A percentile compares a stretch with the other conserved stretches of the same genome.
Conservation (phyloP, 1,140 invertebrate species). For the Sarcophaga bullata region DNA sequence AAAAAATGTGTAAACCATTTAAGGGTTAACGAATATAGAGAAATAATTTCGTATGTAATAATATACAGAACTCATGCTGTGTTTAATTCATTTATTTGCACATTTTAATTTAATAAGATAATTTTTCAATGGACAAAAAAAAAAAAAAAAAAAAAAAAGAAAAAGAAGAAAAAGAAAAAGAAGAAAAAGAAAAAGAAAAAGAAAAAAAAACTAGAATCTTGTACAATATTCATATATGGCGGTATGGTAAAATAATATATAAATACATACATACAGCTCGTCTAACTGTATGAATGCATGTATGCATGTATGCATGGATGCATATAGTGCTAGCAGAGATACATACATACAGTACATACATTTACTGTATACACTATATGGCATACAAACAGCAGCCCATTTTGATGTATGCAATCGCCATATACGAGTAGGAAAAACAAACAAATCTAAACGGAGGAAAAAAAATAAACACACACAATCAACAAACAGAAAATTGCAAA, state of each 20-base stretch:
- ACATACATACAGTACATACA: no score
- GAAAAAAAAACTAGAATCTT: conserved; percentile 17
- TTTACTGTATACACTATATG: no score
- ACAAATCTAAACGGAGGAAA: no score
- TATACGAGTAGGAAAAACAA: no score
- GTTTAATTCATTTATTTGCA: conserved; percentile 33
- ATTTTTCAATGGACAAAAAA: conserved; percentile 30
- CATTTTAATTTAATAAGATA: conserved; percentile 38
- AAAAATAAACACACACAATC: no score
- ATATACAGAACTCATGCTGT: conserved; percentile 27
- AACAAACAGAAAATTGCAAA: background rate
- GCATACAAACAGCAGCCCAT: no score
- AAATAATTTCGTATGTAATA: conserved; percentile 17
- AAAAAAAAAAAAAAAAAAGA: no score
- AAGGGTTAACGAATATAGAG: background rate
- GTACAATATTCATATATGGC: conserved; percentile 21
- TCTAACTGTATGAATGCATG: background rate
- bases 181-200: no score
- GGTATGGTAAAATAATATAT: background rate
- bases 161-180: no score
- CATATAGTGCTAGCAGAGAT: no score
- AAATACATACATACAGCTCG: background rate
- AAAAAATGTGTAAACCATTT: background rate
- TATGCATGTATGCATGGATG: background rate
- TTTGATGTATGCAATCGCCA: no score